These are phyloP conservation scores for Martes martes DNA, from an alignment of 2,113 vertebrate species.

Conservation along the genomic window DNA sequence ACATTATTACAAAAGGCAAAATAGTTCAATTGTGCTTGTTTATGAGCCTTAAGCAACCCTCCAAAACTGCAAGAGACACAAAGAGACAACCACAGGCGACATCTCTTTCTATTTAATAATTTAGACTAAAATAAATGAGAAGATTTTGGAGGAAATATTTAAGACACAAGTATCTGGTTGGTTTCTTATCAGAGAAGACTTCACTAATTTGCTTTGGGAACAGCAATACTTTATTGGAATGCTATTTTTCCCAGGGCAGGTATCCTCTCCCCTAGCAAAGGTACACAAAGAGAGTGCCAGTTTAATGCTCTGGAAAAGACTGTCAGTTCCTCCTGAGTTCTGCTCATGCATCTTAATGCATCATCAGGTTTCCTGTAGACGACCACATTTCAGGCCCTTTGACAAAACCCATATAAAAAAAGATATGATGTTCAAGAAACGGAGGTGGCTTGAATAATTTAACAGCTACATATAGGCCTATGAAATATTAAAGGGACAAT, in stretches of 20 bases:
- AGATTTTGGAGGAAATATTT: background rate
- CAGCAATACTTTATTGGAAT: background rate
- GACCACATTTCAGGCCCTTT: conserved; percentile 48
- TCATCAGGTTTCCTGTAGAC: conserved; percentile 39
- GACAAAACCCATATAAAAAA: conserved; percentile 64
- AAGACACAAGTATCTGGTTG: background rate
- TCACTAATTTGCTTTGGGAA: background rate
- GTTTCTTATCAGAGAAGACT: background rate
- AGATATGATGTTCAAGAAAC: conserved; percentile 47
- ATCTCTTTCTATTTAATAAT: background rate
- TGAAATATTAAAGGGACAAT: conserved; percentile 76
- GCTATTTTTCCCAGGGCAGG: background rate
- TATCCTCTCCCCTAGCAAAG: background rate
- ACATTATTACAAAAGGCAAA: background rate
- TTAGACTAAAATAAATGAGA: background rate
- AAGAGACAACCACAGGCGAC: background rate
- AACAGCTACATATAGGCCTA: conserved; percentile 72
- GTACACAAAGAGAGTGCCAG: background rate
- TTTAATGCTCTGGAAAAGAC: conserved; percentile 2
- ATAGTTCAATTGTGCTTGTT: background rate
- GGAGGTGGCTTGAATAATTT: conserved; percentile 74
- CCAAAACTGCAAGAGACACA: background rate
- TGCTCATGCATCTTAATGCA: conserved; percentile 49
- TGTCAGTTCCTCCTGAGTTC: background rate
- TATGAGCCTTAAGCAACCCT: background rate